phyloP scores from a whole-genome alignment of 2,888 invertebrate species.

The Harpalus rufipes region DNA sequence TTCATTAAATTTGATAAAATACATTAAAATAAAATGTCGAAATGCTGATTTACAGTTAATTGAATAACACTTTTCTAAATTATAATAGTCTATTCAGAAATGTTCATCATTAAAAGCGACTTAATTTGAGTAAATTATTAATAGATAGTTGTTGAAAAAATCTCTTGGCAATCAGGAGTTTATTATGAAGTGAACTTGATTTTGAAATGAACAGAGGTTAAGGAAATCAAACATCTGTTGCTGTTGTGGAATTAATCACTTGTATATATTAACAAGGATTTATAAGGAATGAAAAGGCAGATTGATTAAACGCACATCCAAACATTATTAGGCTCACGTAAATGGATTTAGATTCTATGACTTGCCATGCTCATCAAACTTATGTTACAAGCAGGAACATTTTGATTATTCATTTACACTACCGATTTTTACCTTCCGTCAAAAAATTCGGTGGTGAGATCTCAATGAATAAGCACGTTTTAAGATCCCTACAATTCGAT shows the following conservation, averaged over 20 bases:
- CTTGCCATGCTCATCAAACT: not conserved
- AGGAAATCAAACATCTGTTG: not conserved
- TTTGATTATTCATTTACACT: too few species aligned
- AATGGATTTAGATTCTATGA: not conserved
- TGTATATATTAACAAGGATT: conserved; percentile 13
- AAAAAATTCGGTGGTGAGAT: too few species aligned
- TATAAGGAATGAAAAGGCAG: conserved; percentile 26
- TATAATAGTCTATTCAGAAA: not conserved
- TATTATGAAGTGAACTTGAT: not conserved
- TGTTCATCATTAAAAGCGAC: too few species aligned
- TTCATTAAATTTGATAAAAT: too few species aligned
- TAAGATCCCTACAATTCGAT: too few species aligned
- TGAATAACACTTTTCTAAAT: not conserved
- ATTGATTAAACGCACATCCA: not conserved
- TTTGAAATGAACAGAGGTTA: conserved; percentile 1
- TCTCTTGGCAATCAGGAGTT: conserved; percentile 2
- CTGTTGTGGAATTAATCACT: conserved; percentile 19
- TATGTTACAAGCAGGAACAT: too few species aligned
- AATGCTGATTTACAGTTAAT: not conserved
- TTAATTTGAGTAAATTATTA: not conserved
- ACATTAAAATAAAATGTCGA: too few species aligned
- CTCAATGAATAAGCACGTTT: too few species aligned
- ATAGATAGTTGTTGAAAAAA: not conserved
- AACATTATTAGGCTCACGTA: conserved; percentile 1
- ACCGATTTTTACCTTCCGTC: too few species aligned